Percentiles rank a stretch among this genome's conserved stretches.
phyloP scores from a whole-genome alignment of 2,888 invertebrate species.

The Spodoptera exigua region DNA sequence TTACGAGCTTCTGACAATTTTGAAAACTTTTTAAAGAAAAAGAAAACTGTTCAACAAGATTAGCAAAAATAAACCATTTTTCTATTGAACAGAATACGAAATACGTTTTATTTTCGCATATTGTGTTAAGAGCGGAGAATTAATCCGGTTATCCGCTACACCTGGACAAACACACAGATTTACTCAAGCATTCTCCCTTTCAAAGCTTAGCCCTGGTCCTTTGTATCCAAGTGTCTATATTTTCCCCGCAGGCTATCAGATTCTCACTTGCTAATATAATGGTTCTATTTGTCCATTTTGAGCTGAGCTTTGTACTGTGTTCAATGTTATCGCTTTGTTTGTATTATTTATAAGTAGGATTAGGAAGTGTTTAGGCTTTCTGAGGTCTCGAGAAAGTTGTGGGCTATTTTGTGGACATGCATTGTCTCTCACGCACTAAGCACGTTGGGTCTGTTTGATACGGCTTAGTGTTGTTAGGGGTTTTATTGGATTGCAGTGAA shows the following conservation, averaged over 20 bases:
- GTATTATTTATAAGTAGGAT: constrained; percentile 61
- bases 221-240: constrained; percentile 51
- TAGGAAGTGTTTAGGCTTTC: constrained; percentile 35
- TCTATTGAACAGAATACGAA: no score
- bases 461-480: no score
- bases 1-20: no score
- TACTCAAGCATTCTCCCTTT: constrained; percentile 47
- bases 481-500: no score
- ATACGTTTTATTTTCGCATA: no score
- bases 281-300: constrained; percentile 63
- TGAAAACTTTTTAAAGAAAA: no score
- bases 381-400: constrained; percentile 49
- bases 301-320: constrained; percentile 43
- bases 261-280: constrained; percentile 56
- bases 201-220: constrained; percentile 46
- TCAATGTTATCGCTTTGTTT: constrained; percentile 54
- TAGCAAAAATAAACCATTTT: no score
- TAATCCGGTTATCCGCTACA: neutral
- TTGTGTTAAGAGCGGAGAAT: no score
- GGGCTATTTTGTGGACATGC: constrained; percentile 1
- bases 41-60: no score
- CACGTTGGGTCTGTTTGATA: no score
- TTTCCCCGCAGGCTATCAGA: constrained; percentile 51
- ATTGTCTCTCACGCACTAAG: no score
- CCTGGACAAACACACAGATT: constrained; percentile 29